Percentiles rank a stretch among this genome's conserved stretches.
Conservation (phyloP, 2,797 vertebrate species). For the Malacoraja senta region DNA sequence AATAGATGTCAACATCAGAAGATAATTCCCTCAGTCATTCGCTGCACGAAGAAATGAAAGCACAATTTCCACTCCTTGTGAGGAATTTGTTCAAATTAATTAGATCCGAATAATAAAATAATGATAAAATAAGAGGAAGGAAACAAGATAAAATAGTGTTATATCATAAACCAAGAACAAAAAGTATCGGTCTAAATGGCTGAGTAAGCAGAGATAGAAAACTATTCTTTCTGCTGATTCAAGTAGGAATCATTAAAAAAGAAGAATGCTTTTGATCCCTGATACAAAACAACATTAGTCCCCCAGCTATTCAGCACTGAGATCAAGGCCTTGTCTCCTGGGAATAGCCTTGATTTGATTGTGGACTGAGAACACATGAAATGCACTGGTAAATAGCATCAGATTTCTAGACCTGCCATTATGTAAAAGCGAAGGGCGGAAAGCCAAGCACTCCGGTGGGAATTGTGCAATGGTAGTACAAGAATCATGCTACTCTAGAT, state of each 20-base stretch:
- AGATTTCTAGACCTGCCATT: background rate
- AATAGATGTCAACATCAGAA: background rate
- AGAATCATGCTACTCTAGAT: background rate
- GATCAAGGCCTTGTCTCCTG: background rate
- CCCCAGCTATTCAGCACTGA: background rate
- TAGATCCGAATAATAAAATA: background rate
- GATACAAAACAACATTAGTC: background rate
- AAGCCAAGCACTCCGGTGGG: background rate
- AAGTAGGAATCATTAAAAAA: background rate
- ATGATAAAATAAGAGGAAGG: no score
- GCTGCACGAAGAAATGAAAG: background rate
- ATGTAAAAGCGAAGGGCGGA: background rate
- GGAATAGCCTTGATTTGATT: background rate
- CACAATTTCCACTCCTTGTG: background rate
- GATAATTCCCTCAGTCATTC: background rate
- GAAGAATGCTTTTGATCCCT: background rate
- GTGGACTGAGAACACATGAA: background rate
- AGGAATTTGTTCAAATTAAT: background rate
- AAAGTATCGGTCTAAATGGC: background rate
- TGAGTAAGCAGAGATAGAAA: background rate
- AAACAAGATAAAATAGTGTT: background rate
- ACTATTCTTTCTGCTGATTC: background rate
- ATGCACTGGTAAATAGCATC: background rate
- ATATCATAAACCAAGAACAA: background rate
- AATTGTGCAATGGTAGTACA: background rate